Base-by-base conservation (phyloP, 2,888 invertebrate genomes). In the Blera fallax region DNA sequence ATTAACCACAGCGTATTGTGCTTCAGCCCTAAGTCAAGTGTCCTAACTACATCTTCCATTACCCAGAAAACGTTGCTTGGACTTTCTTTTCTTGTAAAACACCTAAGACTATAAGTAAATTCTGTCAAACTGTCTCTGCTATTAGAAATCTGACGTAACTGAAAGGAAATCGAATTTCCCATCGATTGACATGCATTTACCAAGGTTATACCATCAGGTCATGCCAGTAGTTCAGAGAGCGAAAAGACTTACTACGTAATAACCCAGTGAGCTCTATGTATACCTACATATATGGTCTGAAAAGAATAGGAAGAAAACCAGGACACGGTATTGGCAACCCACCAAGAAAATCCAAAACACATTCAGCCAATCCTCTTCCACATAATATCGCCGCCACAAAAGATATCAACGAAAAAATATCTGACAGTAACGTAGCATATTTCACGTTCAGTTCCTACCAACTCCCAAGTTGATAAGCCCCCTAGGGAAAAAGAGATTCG, bases 181-280 rank as follows among this genome's bases (percentile, higher is more conserved):
- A 54, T 54, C 54, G 54, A 54, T 54, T 54, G 32, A 10, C 32
- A 32, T 54, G 32, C 54, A 54, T 29, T 54, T 32, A 6, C 54
- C 32, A 54, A 32, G 32, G 58, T 34, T 37, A 21, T 24, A 37
- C 18, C 6, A 21, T 2, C n/a, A 21, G 58, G 37, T 21, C 58
- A 21, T 43, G 58, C 50, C 24, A 50, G 16, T 8, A 18, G 7
- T 54, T 32, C 2, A 7, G 8, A 29, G 32, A 54, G 32, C 8
- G 32, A 29, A 29, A 54, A 1, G 16, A 16, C 16, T 29, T 7
- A 54, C 14, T 7, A 54, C 14, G 29, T 29, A 52, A 29, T 14
- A 43, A 14, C 43, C 16, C 10, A 48, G 11, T 40, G 8, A 18
- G 18, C 21, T 21, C 16, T 2, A 45, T n/a, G 4, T 8, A 14